Evolutionary conservation across 2,797 vertebrate genomes (phyloP).

Genomic region (Danio tinwini): DNA sequence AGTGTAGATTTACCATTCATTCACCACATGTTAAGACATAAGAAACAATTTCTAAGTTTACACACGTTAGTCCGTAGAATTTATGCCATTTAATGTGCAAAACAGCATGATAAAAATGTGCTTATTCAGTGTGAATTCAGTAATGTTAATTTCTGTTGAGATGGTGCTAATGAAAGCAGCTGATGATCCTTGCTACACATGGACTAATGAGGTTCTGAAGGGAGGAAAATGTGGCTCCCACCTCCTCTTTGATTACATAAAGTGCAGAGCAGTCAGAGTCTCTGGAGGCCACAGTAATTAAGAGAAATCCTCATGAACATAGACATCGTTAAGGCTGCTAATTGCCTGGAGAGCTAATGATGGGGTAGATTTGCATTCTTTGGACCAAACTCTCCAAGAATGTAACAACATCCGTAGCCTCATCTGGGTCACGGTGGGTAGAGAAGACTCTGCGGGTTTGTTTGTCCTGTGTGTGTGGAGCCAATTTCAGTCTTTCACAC

Average conservation of each 20-base stretch:
- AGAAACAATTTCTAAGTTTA: too few species aligned
- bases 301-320: conserved; percentile 68
- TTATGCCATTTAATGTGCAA: background rate
- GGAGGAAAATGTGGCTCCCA: conserved; percentile 62
- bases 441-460: conserved; percentile 39
- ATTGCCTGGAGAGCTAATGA: conserved; percentile 75
- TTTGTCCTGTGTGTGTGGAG: conserved; percentile 39
- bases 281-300: conserved; percentile 73
- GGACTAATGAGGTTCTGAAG: conserved; percentile 34
- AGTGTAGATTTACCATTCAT: background rate
- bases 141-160: background rate
- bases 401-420: conserved; percentile 58
- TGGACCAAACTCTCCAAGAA: conserved; percentile 70
- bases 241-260: conserved; percentile 69
- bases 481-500: conserved; percentile 11
- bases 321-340: conserved; percentile 69
- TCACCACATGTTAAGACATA: background rate
- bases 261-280: conserved; percentile 42
- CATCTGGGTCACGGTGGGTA: conserved; percentile 59
- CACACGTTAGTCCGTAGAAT: background rate
- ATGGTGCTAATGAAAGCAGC: conserved; percentile 18
- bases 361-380: conserved; percentile 58
- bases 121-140: background rate
- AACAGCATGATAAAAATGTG: background rate
- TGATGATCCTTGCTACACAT: background rate